These are phyloP conservation scores for Pristionchus entomophagus DNA, from an alignment of 2,888 invertebrate species.

Conservation along the genomic window DNA sequence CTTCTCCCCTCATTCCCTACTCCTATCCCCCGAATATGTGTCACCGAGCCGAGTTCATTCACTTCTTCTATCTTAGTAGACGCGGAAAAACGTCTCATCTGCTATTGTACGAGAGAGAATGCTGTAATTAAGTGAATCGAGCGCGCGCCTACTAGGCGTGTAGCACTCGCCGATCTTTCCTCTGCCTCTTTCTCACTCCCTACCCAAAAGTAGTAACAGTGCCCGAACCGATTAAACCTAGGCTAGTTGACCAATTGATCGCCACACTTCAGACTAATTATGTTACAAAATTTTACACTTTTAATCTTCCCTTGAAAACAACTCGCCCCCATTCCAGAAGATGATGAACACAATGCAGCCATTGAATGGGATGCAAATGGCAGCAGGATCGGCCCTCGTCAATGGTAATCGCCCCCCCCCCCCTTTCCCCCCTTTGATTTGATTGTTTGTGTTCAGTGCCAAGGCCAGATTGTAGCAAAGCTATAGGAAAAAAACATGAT, in stretches of 20 bases:
- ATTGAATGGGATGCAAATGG: constrained; percentile 38
- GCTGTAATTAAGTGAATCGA: background rate
- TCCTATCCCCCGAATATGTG: background rate
- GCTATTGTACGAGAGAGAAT: constrained; percentile 5
- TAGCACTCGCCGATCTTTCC: no score
- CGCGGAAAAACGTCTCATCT: background rate
- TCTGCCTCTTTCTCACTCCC: background rate
- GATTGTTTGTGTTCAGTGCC: background rate
- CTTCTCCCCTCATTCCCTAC: background rate
- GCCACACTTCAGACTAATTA: no score
- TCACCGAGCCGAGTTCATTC: constrained; percentile 27
- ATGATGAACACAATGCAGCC: constrained; percentile 31
- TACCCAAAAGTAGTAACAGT: no score
- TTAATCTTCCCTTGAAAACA: background rate
- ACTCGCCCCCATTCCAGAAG: constrained; percentile 15
- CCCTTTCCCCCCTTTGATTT: background rate
- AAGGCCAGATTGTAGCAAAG: no score
- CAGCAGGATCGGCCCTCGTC: constrained; percentile 22
- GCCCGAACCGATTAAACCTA: no score
- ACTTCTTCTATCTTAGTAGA: background rate
- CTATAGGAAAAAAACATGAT: no score
- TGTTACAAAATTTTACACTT: no score
- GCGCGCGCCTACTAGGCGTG: background rate
- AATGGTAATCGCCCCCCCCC: background rate
- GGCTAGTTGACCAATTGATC: no score